phyloP scores from a whole-genome alignment of 2,797 vertebrate species.

The Sebastes umbrosus region DNA sequence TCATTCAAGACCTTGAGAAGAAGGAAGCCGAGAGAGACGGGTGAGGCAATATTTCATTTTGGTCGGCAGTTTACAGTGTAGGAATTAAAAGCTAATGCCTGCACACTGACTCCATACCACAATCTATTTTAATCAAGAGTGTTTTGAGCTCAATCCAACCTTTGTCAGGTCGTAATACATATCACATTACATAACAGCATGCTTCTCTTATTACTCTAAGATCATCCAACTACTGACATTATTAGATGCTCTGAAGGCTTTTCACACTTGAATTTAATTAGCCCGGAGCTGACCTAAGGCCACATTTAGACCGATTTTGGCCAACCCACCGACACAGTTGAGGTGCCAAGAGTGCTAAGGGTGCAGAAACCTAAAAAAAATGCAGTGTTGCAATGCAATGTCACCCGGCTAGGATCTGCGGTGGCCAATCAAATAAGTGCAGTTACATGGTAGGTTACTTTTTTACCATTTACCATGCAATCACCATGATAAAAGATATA shows the following conservation, averaged over 20 bases:
- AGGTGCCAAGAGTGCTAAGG: neutral
- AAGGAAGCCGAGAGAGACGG: constrained; percentile 89
- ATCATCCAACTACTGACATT: neutral
- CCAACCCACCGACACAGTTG: neutral
- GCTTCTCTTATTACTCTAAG: neutral
- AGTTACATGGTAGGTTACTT: neutral
- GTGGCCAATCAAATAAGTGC: neutral
- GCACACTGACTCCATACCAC: neutral
- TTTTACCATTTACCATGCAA: neutral
- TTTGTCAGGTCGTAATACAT: neutral
- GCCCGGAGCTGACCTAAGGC: neutral
- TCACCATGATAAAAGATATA: neutral
- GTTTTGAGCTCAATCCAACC: constrained; percentile 1
- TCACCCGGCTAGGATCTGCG: neutral
- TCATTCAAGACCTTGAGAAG: constrained; percentile 93
- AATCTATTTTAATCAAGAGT: constrained; percentile 10
- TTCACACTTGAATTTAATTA: constrained; percentile 12
- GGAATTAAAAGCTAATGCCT: constrained; percentile 14
- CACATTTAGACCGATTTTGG: neutral
- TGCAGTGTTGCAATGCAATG: neutral
- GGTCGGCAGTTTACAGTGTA: constrained; percentile 4
- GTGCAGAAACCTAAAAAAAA: neutral
- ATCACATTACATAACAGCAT: neutral
- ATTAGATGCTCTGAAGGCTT: neutral
- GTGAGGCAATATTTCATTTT: constrained; percentile 77